Evolutionary conservation across 2,888 invertebrate species (phyloP), one percentile per base, ranked within the genome.

Genomic region (Byasa hedistus): DNA sequence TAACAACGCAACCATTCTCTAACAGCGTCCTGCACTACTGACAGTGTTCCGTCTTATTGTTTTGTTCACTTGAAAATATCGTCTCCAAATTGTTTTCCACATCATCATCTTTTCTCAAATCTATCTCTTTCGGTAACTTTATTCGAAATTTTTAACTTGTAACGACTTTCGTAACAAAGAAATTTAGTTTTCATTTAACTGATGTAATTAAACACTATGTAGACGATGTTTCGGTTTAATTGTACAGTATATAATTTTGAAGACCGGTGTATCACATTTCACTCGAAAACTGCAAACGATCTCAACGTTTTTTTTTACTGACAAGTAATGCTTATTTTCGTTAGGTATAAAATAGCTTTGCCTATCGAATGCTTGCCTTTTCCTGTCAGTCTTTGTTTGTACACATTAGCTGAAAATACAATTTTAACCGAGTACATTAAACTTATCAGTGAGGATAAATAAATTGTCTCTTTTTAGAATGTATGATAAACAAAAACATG

Each of bases 301-400:
- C 51, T 57, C 7, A 22, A 56, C n/a, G n/a, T n/a, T 22, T 58
- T 24, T 58, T 24, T 21, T 21, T 56, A 54, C 65, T 65, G 59
- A 22, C 23, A 60, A 48, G 54, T 60, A n/a, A 55, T 60, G 65
- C 65, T 65, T 60, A 27, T 48, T 60, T 21, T 59, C 21, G 17
- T 36, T 21, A 44, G 23, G 23, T 27, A 65, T 27, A 96, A 84
- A 27, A 95, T 82, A 19, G 48, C 93, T 93, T 48, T 94, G 92
- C 60, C 95, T 95, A 58, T 94, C 89, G 96, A 87, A 57, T 96
- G 87, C 84, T 97, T 95, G 17, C 94, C 93, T 15, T 8, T 44
- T 96, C 94, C 76, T 96, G 96, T 72, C 97, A 86, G 75, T 95
- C 94, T 92, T 96, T 93, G 81, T 96, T 44, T 27, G 27, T 60